Evolutionary conservation across 2,888 invertebrate species (phyloP).

Genomic region (Nephrotoma guestfalica): DNA sequence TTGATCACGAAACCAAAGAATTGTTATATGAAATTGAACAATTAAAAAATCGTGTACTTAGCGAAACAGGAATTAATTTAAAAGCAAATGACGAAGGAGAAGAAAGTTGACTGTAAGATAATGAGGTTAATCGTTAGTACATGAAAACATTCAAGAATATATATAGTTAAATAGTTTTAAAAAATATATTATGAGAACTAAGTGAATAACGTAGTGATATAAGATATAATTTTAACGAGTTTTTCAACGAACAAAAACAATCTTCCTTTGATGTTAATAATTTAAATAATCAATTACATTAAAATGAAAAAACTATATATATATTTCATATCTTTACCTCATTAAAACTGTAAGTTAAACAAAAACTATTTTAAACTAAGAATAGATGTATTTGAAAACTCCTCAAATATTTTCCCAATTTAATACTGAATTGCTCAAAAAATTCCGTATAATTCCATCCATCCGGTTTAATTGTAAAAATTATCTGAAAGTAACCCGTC

Average conservation of each 20-base stretch:
- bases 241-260: neutral
- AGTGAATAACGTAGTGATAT: neutral
- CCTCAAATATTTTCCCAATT: neutral
- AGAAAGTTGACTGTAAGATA: constrained; percentile 12
- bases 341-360: neutral
- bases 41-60: constrained; percentile 46
- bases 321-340: neutral
- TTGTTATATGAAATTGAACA: constrained; percentile 51
- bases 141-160: neutral
- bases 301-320: neutral
- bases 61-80: constrained; percentile 43
- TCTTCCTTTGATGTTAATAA: neutral
- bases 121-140: neutral
- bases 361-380: neutral
- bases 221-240: neutral
- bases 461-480: neutral
- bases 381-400: neutral
- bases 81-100: constrained; percentile 5
- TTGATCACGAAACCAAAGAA: constrained; percentile 49
- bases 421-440: neutral
- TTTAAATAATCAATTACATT: neutral
- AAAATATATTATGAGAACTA: neutral
- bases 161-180: neutral
- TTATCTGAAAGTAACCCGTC: neutral
- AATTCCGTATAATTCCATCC: neutral